Evolutionary conservation across 1,140 invertebrate genomes (phyloP).

Genomic region (Drosophila obscura): DNA sequence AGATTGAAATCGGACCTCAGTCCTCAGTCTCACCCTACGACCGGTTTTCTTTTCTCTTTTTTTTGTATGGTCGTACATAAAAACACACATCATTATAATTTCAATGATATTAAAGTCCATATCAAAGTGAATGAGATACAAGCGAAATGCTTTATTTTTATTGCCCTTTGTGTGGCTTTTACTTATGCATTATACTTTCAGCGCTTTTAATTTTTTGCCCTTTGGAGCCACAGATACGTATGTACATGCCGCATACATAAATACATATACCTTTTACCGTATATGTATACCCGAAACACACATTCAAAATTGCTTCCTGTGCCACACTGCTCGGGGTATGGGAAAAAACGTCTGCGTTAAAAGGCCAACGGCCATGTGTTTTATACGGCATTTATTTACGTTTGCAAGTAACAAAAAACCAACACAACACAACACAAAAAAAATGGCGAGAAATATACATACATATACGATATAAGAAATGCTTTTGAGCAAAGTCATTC

Average conservation of each 20-base stretch:
- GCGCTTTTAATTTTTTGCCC: slow-evolving; percentile 66
- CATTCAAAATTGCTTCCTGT: slow-evolving; percentile 51
- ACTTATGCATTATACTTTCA: slow-evolving; percentile 43
- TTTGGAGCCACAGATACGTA: slow-evolving; percentile 16
- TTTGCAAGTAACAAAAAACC: slow-evolving; percentile 22
- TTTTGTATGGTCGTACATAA: slow-evolving; percentile 70
- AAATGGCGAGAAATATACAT: slow-evolving; percentile 39
- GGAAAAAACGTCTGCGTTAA: slow-evolving; percentile 44
- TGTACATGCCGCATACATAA: slow-evolving; percentile 10
- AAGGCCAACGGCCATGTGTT: slow-evolving; percentile 64
- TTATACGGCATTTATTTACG: slow-evolving; percentile 63
- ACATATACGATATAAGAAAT: slow-evolving; percentile 33
- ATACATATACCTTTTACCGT: slow-evolving; percentile 11
- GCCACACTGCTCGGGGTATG: not conserved
- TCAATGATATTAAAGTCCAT: slow-evolving; percentile 80
- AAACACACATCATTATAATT: slow-evolving; percentile 81
- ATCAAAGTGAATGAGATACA: slow-evolving; percentile 76
- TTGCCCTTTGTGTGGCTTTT: slow-evolving; percentile 39
- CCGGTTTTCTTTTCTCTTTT: slow-evolving; percentile 8
- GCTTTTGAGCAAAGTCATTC: slow-evolving; percentile 53
- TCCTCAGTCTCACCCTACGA: not conserved
- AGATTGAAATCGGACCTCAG: slow-evolving; percentile 9
- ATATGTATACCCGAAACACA: slow-evolving; percentile 16
- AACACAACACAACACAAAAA: slow-evolving; percentile 9
- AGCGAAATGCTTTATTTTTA: slow-evolving; percentile 73